These are phyloP conservation scores for Oithona nana DNA, from an alignment of 2,888 invertebrate genomes.

Conservation along the genomic window DNA sequence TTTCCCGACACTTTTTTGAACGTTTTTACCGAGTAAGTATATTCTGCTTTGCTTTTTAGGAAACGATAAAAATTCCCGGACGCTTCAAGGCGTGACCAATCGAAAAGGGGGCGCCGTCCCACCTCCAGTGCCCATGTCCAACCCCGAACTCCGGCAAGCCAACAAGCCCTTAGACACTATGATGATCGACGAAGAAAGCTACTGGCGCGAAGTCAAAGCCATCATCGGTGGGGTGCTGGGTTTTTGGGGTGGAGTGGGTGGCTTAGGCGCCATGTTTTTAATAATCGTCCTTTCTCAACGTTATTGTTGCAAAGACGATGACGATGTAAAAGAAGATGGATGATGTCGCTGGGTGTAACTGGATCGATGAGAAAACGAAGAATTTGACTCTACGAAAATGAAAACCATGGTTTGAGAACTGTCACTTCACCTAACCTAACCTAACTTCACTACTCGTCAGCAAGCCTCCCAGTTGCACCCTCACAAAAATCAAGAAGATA, in stretches of 20 bases:
- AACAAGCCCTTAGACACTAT: background rate
- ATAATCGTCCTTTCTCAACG: slow-evolving; percentile 11
- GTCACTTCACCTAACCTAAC: too few species aligned
- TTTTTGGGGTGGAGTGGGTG: slow-evolving; percentile 17
- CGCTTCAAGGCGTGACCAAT: background rate
- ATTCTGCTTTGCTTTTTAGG: too few species aligned
- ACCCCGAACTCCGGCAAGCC: background rate
- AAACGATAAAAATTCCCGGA: background rate
- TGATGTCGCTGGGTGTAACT: slow-evolving; percentile 17
- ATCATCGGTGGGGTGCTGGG: slow-evolving; percentile 16
- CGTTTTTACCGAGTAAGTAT: too few species aligned
- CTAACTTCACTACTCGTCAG: too few species aligned
- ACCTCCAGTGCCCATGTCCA: background rate
- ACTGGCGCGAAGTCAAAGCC: slow-evolving; percentile 15
- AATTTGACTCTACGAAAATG: too few species aligned
- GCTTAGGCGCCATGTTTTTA: slow-evolving; percentile 15
- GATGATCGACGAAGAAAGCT: background rate
- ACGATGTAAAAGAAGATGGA: slow-evolving; percentile 15
- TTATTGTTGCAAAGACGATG: slow-evolving; percentile 13
- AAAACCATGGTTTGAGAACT: too few species aligned
- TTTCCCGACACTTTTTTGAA: too few species aligned
- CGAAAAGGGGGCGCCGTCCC: background rate
- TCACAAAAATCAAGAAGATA: too few species aligned
- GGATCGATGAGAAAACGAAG: too few species aligned
- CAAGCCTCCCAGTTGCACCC: too few species aligned